Evolutionary conservation across 2,113 vertebrate genomes (phyloP), one percentile per base, ranked within the genome.

Genomic region (Opisthocomus hoazin): DNA sequence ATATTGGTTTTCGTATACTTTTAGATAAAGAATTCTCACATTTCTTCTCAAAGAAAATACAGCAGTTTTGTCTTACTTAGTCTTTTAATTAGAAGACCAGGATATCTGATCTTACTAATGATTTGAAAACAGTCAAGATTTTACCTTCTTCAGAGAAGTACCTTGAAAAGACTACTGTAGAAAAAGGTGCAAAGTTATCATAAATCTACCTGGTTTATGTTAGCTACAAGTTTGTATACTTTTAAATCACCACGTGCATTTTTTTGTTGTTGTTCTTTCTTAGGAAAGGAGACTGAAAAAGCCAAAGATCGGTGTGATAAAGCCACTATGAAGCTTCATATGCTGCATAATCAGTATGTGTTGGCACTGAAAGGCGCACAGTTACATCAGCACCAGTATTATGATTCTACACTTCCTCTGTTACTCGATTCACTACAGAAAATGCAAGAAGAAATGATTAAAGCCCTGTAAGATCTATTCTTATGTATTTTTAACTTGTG

Each of bases 391-490:
- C 99, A 98, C 46, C 99, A 99, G 37, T 99, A 99, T 96, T 98
- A 98, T 29, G 98, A 96, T 73, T 97, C 89, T 87, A 98, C 95
- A 0, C 99, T 99, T 70, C 99, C 99, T 7, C 97, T 98, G 13
- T 98, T 99, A 70, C 98, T 99, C 27, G 99, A 99, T 81, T 99
- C 99, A 4, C 97, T 99, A 73, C 99, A 99, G 94, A 99, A 98
- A 97, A 99, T 99, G 99, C 99, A 99, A 97, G 99, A 99, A 98
- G 99, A 99, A 97, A 99, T 99, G 99, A 99, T 99, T 89, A 98
- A 98, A 94, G 98, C 98, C 22, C 96, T 99, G 99, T 99, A 98
- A 98, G 96, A 85, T 78, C 18, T 18, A 53, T 65, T 95, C 19
- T 32, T 89, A 10, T 0, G 1, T 87, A 46, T 89, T 95, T 74